These are phyloP conservation scores for Dolichoris vasculosae DNA, from an alignment of 1,140 invertebrate genomes.

Conservation along the genomic window DNA sequence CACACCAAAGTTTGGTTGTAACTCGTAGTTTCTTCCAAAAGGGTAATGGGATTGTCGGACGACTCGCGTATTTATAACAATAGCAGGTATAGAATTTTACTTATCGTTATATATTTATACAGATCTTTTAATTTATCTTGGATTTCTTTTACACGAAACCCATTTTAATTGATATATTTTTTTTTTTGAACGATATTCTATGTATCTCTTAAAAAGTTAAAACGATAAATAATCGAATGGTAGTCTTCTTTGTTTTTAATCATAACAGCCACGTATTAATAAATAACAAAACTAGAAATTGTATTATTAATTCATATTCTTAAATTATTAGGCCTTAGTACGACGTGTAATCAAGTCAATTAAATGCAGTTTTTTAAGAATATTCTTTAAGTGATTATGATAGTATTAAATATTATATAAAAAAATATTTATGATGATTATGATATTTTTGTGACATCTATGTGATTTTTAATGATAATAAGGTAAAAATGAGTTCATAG, in stretches of 20 bases:
- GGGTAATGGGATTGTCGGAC: conserved; percentile 37
- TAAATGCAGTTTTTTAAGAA: not conserved
- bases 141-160: not conserved
- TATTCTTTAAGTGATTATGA: not conserved
- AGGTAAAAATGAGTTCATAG: not conserved
- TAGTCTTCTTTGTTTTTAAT: not conserved
- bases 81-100: conserved; percentile 2
- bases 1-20: not conserved
- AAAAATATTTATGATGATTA: not conserved
- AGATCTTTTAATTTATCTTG: conserved; percentile 6
- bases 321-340: conserved; percentile 33
- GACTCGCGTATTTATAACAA: conserved; percentile 37
- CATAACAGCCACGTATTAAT: not conserved
- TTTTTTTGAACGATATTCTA: not conserved
- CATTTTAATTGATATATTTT: not conserved
- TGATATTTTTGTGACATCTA: not conserved
- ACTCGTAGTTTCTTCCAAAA: not conserved
- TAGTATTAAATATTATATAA: not conserved
- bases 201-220: not conserved
- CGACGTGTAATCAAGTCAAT: not conserved
- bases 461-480: not conserved
- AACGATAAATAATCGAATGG: not conserved
- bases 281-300: not conserved
- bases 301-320: conserved; percentile 3
- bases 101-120: conserved; percentile 5